A percentile compares a stretch with the other conserved stretches of the same genome.
These are phyloP conservation scores for Gibbula magus DNA, from an alignment of 2,888 invertebrate species.

Conservation along the genomic window DNA sequence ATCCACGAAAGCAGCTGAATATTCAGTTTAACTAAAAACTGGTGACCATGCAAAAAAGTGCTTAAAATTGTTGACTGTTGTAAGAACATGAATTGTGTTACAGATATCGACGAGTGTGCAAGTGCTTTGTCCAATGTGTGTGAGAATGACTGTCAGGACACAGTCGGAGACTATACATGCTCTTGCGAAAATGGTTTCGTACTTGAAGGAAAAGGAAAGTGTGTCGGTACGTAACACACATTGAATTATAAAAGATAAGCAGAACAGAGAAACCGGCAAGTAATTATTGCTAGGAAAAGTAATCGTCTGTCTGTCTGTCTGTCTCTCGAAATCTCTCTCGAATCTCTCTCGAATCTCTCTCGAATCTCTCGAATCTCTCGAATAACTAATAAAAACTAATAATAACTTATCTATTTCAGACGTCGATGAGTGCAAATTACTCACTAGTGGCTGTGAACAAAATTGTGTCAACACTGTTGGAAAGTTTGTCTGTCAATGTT, in stretches of 20 bases:
- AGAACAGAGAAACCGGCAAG: neutral
- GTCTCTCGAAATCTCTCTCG: too few species aligned
- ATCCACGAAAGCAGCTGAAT: too few species aligned
- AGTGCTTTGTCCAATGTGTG: constrained; percentile 19
- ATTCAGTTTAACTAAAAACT: too few species aligned
- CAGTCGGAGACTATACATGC: constrained; percentile 37
- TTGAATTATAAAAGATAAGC: neutral
- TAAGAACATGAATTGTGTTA: neutral
- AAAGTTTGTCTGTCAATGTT: constrained; percentile 36
- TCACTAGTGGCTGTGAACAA: constrained; percentile 27
- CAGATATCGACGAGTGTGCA: constrained; percentile 37
- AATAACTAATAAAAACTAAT: too few species aligned
- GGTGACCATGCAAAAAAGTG: too few species aligned
- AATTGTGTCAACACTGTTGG: constrained; percentile 40
- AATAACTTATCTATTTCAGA: constrained; percentile 26
- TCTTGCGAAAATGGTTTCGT: constrained; percentile 35
- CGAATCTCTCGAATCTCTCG: too few species aligned
- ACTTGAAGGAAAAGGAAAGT: constrained; percentile 23
- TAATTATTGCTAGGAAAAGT: neutral
- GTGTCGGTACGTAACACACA: constrained; percentile 29
- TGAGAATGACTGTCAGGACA: constrained; percentile 38
- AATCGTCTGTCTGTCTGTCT: too few species aligned
- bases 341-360: too few species aligned
- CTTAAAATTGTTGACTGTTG: too few species aligned
- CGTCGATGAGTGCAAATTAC: constrained; percentile 36